A percentile compares a stretch with the other conserved stretches of the same genome.
phyloP scores from a whole-genome alignment of 2,888 invertebrate species.

The Lasioglossum villosulum region DNA sequence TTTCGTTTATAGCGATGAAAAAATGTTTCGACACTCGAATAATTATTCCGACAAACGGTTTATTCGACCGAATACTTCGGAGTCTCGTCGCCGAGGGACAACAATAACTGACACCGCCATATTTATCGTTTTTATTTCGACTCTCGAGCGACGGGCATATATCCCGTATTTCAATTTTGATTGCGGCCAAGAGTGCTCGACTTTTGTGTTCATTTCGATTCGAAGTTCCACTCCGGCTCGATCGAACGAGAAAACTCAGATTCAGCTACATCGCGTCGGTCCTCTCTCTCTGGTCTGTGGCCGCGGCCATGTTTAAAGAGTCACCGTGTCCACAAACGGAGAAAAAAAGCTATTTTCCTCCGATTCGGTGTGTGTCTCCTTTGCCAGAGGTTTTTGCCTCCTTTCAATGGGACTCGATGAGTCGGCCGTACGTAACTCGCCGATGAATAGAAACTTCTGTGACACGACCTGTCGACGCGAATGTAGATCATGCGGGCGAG shows the following conservation, averaged over 20 bases:
- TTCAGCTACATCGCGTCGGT: background rate
- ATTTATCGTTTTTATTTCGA: background rate
- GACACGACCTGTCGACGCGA: slow-evolving; percentile 23
- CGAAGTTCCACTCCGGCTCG: background rate
- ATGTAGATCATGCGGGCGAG: slow-evolving; percentile 23
- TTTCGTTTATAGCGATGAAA: background rate
- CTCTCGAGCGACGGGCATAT: background rate
- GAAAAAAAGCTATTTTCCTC: slow-evolving; percentile 31
- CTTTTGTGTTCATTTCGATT: slow-evolving; percentile 2
- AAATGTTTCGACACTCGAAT: background rate
- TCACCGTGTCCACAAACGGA: background rate
- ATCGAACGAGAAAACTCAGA: background rate
- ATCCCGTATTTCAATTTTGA: background rate
- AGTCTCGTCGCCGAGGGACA: background rate
- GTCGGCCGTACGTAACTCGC: slow-evolving; percentile 33
- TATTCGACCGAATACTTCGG: background rate
- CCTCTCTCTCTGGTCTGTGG: background rate
- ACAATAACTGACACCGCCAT: background rate
- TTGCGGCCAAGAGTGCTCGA: background rate
- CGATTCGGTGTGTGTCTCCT: slow-evolving; percentile 22
- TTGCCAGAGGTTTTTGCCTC: slow-evolving; percentile 16
- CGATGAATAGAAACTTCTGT: slow-evolving; percentile 47
- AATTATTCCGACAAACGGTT: background rate
- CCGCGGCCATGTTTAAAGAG: slow-evolving; percentile 1
- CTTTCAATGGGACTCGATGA: slow-evolving; percentile 48